phyloP scores from a whole-genome alignment of 2,113 vertebrate genomes.

The Himantopus leucocephalus region DNA sequence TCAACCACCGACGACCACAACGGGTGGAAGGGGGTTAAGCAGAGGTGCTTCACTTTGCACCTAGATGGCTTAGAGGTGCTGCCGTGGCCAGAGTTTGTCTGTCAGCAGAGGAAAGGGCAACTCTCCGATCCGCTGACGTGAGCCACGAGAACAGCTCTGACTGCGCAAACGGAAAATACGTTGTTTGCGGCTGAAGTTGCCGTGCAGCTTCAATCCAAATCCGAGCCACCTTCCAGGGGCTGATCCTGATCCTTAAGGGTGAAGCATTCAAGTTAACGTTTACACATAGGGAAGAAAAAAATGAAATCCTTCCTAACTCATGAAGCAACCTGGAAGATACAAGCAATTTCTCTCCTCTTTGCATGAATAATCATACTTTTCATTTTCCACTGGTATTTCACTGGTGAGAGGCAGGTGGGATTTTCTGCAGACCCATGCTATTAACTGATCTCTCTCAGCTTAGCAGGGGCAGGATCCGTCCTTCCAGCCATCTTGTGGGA shows the following conservation, averaged over 20 bases:
- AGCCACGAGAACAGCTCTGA: neutral
- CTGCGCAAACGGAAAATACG: neutral
- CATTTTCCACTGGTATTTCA: neutral
- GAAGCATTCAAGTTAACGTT: neutral
- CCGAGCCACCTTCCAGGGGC: neutral
- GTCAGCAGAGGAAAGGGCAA: neutral
- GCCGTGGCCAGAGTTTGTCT: neutral
- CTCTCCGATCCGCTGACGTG: accelerated
- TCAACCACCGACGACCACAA: neutral
- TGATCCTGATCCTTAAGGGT: neutral
- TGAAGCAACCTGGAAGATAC: neutral
- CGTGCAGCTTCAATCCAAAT: neutral
- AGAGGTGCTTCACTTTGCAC: neutral
- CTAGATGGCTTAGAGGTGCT: neutral
- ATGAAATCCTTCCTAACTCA: neutral
- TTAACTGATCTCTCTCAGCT: neutral
- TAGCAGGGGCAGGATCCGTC: neutral
- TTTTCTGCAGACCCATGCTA: neutral
- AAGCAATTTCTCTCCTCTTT: neutral
- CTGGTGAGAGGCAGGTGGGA: neutral
- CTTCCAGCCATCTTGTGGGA: neutral
- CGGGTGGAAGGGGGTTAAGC: too few relatives aligned
- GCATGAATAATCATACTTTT: neutral
- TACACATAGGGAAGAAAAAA: neutral
- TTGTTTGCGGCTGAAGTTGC: neutral